Evolutionary conservation across 2,113 vertebrate species (phyloP).

Genomic region (Percopsis transmontana): DNA sequence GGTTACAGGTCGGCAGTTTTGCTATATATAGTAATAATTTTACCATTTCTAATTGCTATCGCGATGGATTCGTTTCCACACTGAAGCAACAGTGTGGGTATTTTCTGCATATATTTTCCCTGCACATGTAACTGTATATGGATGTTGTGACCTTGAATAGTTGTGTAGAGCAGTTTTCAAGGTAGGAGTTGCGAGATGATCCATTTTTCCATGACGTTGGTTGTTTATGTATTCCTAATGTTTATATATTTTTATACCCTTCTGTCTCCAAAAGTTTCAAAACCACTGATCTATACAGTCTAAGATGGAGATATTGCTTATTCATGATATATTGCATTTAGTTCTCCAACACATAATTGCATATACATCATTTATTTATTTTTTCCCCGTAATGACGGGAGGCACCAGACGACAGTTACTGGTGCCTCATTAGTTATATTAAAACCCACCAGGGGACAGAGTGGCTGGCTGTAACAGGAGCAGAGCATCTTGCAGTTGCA

Average conservation of each 20-base stretch:
- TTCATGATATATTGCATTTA: neutral
- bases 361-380: neutral
- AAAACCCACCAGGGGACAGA: slow-evolving; percentile 1
- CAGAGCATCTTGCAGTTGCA: slow-evolving; percentile 5
- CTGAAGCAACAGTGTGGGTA: neutral
- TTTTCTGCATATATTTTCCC: neutral
- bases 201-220: no score
- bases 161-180: neutral
- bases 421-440: slow-evolving; percentile 29
- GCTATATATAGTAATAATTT: slow-evolving; percentile 26
- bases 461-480: neutral
- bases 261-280: neutral
- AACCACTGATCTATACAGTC: neutral
- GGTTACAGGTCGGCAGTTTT: slow-evolving; percentile 30
- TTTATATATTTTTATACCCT: no score
- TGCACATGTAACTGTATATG: neutral
- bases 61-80: neutral
- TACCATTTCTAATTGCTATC: slow-evolving; percentile 15
- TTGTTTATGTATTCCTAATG: no score
- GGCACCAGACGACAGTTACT: neutral
- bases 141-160: neutral
- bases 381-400: slow-evolving; percentile 4
- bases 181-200: no score
- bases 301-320: no score
- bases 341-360: neutral